phyloP scores from a whole-genome alignment of 35 echinoderm and acorn worm genomes.

The Hemicentrotus pulcherrimus region DNA sequence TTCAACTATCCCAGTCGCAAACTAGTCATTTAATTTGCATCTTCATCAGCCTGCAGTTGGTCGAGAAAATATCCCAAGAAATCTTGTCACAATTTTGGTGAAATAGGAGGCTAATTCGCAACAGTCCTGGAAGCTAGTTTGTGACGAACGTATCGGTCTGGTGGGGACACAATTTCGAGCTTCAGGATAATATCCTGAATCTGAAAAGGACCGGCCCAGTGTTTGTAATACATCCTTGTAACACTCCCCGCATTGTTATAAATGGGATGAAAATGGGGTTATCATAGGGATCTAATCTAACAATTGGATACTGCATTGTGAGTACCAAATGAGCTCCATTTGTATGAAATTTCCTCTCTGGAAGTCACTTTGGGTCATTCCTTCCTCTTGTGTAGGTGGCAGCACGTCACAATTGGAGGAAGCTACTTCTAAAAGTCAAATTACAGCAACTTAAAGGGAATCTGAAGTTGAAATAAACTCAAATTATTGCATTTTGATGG shows the following conservation, averaged over 20 bases:
- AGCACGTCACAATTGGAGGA: background rate
- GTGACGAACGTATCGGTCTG: too few relatives aligned
- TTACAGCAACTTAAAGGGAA: background rate
- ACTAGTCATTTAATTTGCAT: too few relatives aligned
- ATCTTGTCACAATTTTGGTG: too few relatives aligned
- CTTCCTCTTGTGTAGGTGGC: constrained; percentile 10
- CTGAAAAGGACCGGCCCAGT: too few relatives aligned
- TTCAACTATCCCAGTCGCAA: too few relatives aligned
- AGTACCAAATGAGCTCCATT: background rate
- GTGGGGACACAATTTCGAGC: too few relatives aligned
- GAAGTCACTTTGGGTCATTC: background rate
- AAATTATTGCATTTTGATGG: too few relatives aligned
- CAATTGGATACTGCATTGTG: background rate
- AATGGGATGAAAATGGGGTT: background rate
- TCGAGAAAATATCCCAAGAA: too few relatives aligned
- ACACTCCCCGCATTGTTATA: background rate
- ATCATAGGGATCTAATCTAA: background rate
- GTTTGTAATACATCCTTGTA: background rate
- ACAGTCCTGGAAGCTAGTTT: too few relatives aligned
- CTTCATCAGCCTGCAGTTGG: too few relatives aligned
- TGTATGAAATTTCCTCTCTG: constrained; percentile 2
- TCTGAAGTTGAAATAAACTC: background rate
- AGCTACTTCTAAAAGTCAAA: background rate
- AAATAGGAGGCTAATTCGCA: too few relatives aligned
- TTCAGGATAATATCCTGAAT: too few relatives aligned